Conservation (phyloP, 2,113 vertebrate species). For the Ptychochromis oligacanthus region DNA sequence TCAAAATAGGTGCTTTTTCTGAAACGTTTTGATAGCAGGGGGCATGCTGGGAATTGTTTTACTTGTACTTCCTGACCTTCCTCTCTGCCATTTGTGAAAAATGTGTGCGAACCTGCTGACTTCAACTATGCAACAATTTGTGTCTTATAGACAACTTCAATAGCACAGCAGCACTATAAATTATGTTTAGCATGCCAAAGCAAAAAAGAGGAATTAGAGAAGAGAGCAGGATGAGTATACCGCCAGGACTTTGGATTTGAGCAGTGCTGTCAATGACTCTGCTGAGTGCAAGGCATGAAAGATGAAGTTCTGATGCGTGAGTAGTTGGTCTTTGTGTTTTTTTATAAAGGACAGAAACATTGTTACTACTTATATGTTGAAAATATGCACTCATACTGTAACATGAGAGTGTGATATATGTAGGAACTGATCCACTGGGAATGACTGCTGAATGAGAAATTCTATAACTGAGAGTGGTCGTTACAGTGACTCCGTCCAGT, state of each 20-base stretch:
- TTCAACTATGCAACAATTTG: too few relatives aligned
- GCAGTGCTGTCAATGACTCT: background rate
- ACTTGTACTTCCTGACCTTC: too few relatives aligned
- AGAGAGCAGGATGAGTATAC: background rate
- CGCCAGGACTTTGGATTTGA: background rate
- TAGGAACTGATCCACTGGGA: background rate
- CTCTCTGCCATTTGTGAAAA: background rate
- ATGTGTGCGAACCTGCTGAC: background rate
- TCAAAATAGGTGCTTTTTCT: too few relatives aligned
- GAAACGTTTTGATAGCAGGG: too few relatives aligned
- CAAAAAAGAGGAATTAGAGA: conserved; percentile 1
- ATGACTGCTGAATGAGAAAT: background rate
- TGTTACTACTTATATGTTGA: background rate
- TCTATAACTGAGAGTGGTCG: background rate
- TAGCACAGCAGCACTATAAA: background rate
- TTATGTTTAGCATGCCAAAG: background rate
- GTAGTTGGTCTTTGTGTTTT: background rate
- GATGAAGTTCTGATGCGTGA: background rate
- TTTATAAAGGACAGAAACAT: background rate
- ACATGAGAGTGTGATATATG: background rate
- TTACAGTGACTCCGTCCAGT: background rate
- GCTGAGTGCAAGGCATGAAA: too few relatives aligned
- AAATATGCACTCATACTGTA: background rate
- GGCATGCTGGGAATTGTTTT: too few relatives aligned
- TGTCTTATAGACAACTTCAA: too few relatives aligned